These are phyloP conservation scores for Larimichthys crocea DNA, from an alignment of 2,113 vertebrate genomes.

Conservation along the genomic window DNA sequence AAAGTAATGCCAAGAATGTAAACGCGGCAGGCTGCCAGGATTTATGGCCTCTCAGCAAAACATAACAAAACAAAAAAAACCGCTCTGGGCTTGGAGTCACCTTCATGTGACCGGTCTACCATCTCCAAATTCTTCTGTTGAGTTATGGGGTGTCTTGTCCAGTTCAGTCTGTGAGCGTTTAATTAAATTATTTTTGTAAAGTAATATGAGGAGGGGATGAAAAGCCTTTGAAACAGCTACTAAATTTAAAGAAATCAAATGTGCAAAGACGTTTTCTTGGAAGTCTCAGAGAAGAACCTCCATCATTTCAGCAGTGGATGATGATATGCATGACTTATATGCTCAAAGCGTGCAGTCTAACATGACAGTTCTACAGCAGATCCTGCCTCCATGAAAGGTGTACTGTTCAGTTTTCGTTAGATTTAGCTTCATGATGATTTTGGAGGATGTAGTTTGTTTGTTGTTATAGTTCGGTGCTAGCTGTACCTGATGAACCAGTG, in stretches of 20 bases:
- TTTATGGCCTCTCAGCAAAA: constrained; percentile 61
- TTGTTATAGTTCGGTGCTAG: neutral
- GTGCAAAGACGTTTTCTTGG: neutral
- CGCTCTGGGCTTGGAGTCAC: constrained; percentile 49
- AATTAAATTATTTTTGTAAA: neutral
- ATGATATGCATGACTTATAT: neutral
- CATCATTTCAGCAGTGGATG: neutral
- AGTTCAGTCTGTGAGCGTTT: neutral
- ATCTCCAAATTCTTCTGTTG: constrained; percentile 18
- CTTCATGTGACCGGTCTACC: constrained; percentile 46
- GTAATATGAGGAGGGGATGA: neutral
- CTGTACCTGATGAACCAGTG: neutral
- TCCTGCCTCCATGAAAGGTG: no score
- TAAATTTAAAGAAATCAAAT: neutral
- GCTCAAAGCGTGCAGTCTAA: neutral
- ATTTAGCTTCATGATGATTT: no score
- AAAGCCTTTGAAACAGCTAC: neutral
- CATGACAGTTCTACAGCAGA: no score
- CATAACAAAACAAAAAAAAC: neutral
- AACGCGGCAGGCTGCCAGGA: constrained; percentile 43
- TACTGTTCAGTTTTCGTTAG: no score
- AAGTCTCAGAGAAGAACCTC: neutral
- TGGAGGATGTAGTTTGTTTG: no score
- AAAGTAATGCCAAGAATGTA: constrained; percentile 71
- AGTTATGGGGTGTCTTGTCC: neutral